Base-by-base conservation (phyloP, 2,888 invertebrate genomes). In the Cremastinae sp. region DNA sequence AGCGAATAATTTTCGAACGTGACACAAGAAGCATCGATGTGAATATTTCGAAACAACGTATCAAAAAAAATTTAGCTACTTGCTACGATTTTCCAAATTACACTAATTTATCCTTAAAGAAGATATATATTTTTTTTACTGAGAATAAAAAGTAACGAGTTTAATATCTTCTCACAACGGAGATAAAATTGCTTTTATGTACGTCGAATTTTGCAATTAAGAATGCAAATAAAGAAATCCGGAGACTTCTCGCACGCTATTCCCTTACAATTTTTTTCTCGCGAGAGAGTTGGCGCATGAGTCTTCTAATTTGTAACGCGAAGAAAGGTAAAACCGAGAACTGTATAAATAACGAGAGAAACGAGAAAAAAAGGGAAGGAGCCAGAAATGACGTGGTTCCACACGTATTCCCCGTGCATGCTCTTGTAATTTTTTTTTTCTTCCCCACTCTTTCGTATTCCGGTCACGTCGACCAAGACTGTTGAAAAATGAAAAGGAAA, bases 361-460 rank as follows among this genome's bases (percentile, higher is more conserved):
- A 5, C n/a, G 38, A 38, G 36, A 18, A 58, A 12, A 43, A 58
- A 41, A 22, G 28, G 28, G 5, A 28, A 2, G 28, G 28, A 28
- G 28, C 5, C 28, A 28, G 28, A 45, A 66, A n/a, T 45, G 61
- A 66, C 66, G 66, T 73, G 73, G 61, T 65, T 65, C 22, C 18
- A 16, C 41, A 49, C 22, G 58, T 49, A 16, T 65, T 43, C 5
- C n/a, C 4, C 38, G 5, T 28, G 28, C 1, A 18, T 18, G 18
- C 12, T 16, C 20, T 38, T n/a, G 45, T 22, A 38, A 20, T 69
- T 43, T 20, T 16, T 43, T 16, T 28, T n/a, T 62, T 49, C 16
- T 36, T n/a, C 10, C 34, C 28, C 16, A 12, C 28, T 28, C 18
- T 18, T 61, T 65, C 45, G 64, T 66, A 54, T 66, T 61, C 28